Base-by-base conservation (phyloP, 2,113 vertebrate genomes). In the Ochotona curzoniae region DNA sequence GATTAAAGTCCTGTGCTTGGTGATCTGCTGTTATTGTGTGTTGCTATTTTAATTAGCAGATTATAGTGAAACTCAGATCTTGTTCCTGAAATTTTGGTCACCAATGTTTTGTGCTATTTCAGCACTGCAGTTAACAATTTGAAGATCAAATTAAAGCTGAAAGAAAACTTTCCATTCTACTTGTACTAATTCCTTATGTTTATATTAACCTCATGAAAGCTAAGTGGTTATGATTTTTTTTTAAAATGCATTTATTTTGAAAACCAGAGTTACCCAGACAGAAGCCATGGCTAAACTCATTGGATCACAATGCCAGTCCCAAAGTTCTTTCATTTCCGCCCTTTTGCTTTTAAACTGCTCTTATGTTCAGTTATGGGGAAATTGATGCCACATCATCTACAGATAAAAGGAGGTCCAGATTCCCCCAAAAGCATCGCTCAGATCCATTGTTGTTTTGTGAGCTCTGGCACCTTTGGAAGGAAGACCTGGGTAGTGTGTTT, bases 41-140 rank as follows among this genome's bases (percentile, higher is more conserved):
- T 90, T 85, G 96, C 71, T 66, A 25, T 64, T 44, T 95, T 97
- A 96, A 97, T 96, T 95, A 96, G 96, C 96, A 95, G 89, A 87
- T 97, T 74, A n/a, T 95, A 96, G 96, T 44, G 80, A 95, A 88
- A 84, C 47, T 30, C 93, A 51, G 91, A 95, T 92, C 89, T 91
- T 91, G 49, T 89, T 79, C 35, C 69, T 89, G 75, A 54, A 30
- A 49, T 92, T 95, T 97, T 89, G 61, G 64, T 84, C 69, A 84
- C 47, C 4, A 9, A 60, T 61, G 74, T 47, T 88, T 89, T 83
- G 67, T 44, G 73, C 70, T 2, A 0, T 81, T 10, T 13, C 81
- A 64, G n/a, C 35, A 69, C 1, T 54, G 78, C 57, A 20, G 20
- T 49, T 93, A 67, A 73, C 85, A 23, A n/a, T 64, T 89, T 91